Base-by-base conservation (phyloP, 37 sponge, comb jelly and placozoan genomes). In the Bolinopsis microptera region DNA sequence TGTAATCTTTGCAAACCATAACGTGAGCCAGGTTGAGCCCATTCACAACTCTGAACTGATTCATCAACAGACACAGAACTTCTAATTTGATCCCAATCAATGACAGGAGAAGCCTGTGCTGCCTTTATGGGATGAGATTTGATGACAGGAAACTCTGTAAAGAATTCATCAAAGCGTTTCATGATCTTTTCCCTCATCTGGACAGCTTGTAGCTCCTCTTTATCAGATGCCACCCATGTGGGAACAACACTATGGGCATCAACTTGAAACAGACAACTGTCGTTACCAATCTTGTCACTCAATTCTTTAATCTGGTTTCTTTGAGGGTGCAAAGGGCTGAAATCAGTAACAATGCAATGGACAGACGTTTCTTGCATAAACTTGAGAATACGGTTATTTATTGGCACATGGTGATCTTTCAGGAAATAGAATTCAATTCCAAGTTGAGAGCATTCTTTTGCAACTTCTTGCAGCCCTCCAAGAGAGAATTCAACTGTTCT, bases 11-110 rank as follows among this genome's bases (percentile, higher is more conserved):
- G 24, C 26, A 38, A 21, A 39, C 94, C 94, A 34, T 93, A 68
- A 31, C 34, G 38, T 24, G 76, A 35, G 13, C 94, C 94, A 2
- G 94, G 94, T 0, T 38, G 35, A 5, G 93, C 93, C 93, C 93
- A 93, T 27, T 33, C 69, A 1, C 69, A 68, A 33, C 39, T 41
- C 30, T 39, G 41, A 16, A 94, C 94, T 32, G 38, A 32, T 28
- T 75, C 32, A 35, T 94, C 94, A 28, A 94, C 34, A 92, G 69
- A 2, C 27, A 31, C 33, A 94, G 61, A 68, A 69, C 35, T 38
- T 67, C 33, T 0, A 68, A 41, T 68, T 27, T 28, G 34, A 0
- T 68, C 61, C 94, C 94, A 94, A 92, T 38, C 38, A 27, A 35
- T 38, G 1, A 23, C 38, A 21, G 26, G 28, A 24, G 23, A 22